Evolutionary conservation across 2,113 vertebrate species (phyloP).

Genomic region (Pomatorhinus ruficollis): DNA sequence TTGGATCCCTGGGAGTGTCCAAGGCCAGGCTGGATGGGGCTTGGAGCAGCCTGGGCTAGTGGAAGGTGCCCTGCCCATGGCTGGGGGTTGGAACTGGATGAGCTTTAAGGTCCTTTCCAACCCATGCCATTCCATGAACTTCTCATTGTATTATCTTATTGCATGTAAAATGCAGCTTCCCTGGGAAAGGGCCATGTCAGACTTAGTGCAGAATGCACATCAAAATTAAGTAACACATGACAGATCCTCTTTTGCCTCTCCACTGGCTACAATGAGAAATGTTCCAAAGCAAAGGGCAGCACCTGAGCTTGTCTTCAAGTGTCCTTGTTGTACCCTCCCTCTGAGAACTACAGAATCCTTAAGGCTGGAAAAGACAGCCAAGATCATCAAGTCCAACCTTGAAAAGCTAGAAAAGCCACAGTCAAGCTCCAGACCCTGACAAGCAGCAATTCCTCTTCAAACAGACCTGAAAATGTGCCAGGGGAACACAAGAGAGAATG

Average conservation of each 20-base stretch:
- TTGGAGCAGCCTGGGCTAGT: background rate
- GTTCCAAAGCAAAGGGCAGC: background rate
- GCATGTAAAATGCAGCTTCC: background rate
- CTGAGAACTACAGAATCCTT: background rate
- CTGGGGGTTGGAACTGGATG: background rate
- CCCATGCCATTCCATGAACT: background rate
- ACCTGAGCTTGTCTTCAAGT: background rate
- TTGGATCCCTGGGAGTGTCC: background rate
- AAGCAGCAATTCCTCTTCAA: background rate
- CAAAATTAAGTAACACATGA: background rate
- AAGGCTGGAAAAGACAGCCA: background rate
- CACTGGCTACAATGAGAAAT: background rate
- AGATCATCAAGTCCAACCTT: background rate
- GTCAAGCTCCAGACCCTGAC: background rate
- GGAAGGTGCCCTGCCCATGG: background rate
- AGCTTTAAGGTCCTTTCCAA: background rate
- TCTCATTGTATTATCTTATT: no score
- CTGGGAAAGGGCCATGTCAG: background rate
- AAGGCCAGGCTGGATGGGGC: background rate
- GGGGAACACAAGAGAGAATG: background rate
- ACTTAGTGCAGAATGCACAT: background rate
- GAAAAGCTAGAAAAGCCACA: background rate
- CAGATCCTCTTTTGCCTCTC: background rate
- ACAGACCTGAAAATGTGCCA: background rate
- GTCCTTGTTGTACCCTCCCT: background rate